phyloP scores from a whole-genome alignment of 2,888 invertebrate species.

The Brenthis hecate region DNA sequence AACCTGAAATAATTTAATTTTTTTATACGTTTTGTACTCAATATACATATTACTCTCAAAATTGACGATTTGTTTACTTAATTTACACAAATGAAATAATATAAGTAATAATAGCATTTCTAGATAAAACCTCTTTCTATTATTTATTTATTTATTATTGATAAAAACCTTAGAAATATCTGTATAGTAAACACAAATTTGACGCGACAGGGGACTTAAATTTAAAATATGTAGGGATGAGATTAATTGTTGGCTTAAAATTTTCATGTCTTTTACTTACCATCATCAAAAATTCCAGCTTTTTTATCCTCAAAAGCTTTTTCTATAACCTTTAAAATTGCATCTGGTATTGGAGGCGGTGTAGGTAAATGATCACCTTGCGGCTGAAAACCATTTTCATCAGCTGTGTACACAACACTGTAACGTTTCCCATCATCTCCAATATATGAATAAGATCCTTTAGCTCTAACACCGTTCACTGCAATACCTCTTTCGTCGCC shows the following conservation, averaged over 20 bases:
- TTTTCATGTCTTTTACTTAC: slow-evolving; percentile 46
- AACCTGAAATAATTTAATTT: slow-evolving; percentile 53
- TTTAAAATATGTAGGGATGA: too few species aligned
- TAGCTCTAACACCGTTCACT: slow-evolving; percentile 60
- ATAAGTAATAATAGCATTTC: too few species aligned
- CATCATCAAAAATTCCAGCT: slow-evolving; percentile 63
- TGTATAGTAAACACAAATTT: too few species aligned
- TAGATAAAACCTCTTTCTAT: too few species aligned
- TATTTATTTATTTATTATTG: too few species aligned
- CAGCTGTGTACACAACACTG: slow-evolving; percentile 62
- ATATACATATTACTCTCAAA: neutral
- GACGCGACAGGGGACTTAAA: too few species aligned
- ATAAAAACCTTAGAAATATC: too few species aligned
- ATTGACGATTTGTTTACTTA: too few species aligned
- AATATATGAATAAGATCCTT: slow-evolving; percentile 66
- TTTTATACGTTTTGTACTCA: neutral
- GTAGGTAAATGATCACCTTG: slow-evolving; percentile 71
- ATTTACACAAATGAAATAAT: too few species aligned
- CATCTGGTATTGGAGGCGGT: slow-evolving; percentile 68
- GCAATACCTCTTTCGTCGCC: slow-evolving; percentile 64
- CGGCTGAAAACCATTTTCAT: slow-evolving; percentile 70
- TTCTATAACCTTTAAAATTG: slow-evolving; percentile 63
- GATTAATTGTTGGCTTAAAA: too few species aligned
- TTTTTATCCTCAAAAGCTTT: slow-evolving; percentile 57
- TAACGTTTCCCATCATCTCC: slow-evolving; percentile 72